Percentiles rank a stretch among this genome's conserved stretches.
These are phyloP conservation scores for Spisula solida DNA, from an alignment of 2,888 invertebrate species.

Conservation along the genomic window DNA sequence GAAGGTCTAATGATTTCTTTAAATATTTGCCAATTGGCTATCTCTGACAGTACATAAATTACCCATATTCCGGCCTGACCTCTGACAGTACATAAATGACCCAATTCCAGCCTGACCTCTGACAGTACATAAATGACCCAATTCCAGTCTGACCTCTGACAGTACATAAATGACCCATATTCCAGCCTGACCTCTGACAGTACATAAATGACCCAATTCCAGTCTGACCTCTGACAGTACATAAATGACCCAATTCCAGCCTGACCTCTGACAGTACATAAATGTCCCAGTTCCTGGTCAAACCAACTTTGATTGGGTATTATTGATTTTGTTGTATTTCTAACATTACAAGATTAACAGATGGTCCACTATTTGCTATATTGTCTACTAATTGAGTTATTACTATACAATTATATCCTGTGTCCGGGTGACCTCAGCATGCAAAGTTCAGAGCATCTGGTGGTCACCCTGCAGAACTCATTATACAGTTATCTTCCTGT, in stretches of 20 bases:
- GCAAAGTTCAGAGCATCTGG: neutral
- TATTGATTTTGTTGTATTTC: neutral
- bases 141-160: too few species aligned
- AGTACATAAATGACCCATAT: neutral
- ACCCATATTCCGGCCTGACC: neutral
- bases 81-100: neutral
- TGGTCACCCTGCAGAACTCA: neutral
- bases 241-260: neutral
- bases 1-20: too few species aligned
- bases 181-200: neutral
- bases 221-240: neutral
- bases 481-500: neutral
- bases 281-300: neutral
- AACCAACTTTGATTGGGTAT: neutral
- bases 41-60: too few species aligned
- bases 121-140: neutral
- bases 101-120: neutral
- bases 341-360: neutral
- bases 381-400: slow-evolving; percentile 17
- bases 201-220: neutral
- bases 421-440: neutral
- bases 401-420: neutral
- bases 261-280: neutral
- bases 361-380: neutral
- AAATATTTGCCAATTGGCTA: too few species aligned